Evolutionary conservation across 2,888 invertebrate species (phyloP).

Genomic region (Nephrotoma flavescens): DNA sequence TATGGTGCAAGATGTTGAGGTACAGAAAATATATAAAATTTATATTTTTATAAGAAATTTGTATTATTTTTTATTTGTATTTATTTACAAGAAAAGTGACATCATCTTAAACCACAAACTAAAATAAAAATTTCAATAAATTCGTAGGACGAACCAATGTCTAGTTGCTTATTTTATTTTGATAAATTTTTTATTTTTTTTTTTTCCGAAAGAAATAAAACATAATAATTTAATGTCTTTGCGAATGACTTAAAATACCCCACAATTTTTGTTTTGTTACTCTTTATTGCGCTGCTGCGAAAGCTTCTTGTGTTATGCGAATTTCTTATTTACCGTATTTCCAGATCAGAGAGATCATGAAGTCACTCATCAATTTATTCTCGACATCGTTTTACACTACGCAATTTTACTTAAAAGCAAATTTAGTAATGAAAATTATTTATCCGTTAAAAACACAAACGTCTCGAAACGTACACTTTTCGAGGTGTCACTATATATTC

Average conservation of each 20-base stretch:
- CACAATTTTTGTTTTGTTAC: too few relatives aligned
- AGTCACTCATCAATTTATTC: too few relatives aligned
- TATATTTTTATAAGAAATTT: not conserved
- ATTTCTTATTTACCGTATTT: too few relatives aligned
- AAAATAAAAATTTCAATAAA: not conserved
- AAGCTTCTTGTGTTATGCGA: too few relatives aligned
- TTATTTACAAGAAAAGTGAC: not conserved
- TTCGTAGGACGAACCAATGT: constrained; percentile 2
- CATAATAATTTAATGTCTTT: not conserved
- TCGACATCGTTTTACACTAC: too few relatives aligned
- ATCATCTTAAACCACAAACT: not conserved
- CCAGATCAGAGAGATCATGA: too few relatives aligned
- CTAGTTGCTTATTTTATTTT: not conserved
- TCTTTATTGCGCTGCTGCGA: too few relatives aligned
- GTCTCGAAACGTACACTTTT: too few relatives aligned
- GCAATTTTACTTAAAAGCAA: too few relatives aligned
- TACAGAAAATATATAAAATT: not conserved
- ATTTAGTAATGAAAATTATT: too few relatives aligned
- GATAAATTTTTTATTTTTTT: not conserved
- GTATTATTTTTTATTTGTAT: not conserved
- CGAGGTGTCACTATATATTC: not conserved
- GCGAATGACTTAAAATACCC: too few relatives aligned
- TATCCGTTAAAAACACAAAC: too few relatives aligned
- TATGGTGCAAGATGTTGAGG: not conserved
- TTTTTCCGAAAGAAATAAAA: not conserved